Evolutionary conservation across 2,113 vertebrate species (phyloP).

Genomic region (Grammomys surdaster): DNA sequence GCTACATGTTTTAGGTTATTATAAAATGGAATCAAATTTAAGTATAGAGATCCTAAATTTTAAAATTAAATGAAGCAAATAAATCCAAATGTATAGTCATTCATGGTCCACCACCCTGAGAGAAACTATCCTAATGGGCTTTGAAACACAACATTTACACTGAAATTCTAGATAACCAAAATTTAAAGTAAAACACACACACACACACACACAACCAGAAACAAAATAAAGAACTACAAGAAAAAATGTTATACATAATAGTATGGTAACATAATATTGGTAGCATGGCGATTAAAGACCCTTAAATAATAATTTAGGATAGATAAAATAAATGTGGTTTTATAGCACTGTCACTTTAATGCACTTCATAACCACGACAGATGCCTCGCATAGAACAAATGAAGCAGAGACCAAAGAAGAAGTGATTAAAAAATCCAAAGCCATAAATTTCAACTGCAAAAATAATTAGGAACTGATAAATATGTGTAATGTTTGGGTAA

Average conservation of each 20-base stretch:
- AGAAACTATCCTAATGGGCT: background rate
- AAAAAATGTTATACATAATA: background rate
- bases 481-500: background rate
- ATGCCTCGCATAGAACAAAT: background rate
- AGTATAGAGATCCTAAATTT: background rate
- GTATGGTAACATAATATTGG: background rate
- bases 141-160: background rate
- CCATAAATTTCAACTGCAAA: background rate
- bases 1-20: background rate
- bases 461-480: background rate
- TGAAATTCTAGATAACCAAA: background rate
- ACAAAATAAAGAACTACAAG: background rate
- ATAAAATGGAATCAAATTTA: conserved; percentile 3
- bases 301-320: background rate
- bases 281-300: background rate
- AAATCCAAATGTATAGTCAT: background rate
- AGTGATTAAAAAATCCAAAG: background rate
- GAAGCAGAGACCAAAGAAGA: background rate
- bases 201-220: background rate
- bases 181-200: background rate
- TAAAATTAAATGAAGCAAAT: background rate
- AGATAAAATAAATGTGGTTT: conserved; percentile 13
- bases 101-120: background rate
- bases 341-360: background rate
- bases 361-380: background rate